Percentiles rank a stretch among this genome's conserved stretches.
Conservation (phyloP, 2,888 invertebrate genomes). For the Smittia aterrima region DNA sequence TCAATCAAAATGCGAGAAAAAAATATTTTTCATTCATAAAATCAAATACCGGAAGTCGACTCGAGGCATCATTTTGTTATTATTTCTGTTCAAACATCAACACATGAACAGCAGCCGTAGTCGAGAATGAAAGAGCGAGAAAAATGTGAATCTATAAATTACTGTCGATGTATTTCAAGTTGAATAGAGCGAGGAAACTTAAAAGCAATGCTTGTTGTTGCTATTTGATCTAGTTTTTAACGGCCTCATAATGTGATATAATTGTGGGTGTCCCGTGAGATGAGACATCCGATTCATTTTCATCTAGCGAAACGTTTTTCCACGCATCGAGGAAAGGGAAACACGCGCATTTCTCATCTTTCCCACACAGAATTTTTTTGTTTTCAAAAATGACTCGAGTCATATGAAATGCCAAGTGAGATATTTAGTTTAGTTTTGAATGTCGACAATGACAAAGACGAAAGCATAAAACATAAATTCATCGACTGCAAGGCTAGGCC, state of each 20-base stretch:
- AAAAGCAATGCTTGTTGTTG: background rate
- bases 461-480: no score
- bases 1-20: background rate
- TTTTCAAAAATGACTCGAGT: no score
- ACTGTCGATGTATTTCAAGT: constrained; percentile 30
- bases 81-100: constrained; percentile 29
- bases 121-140: background rate
- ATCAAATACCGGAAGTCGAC: constrained; percentile 30
- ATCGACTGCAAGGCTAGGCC: no score
- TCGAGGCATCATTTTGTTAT: constrained; percentile 35
- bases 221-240: constrained; percentile 33
- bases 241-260: constrained; percentile 4
- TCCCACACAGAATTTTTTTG: no score
- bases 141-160: constrained; percentile 5
- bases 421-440: no score
- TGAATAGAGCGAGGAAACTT: background rate
- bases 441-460: no score
- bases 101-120: constrained; percentile 21
- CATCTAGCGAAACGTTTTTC: background rate
- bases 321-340: background rate
- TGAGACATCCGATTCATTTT: constrained; percentile 20
- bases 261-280: constrained; percentile 28
- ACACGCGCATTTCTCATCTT: no score
- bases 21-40: constrained; percentile 27
- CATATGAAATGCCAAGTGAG: no score